Evolutionary conservation across 2,888 invertebrate genomes (phyloP).

Genomic region (Cerastis leucographa): DNA sequence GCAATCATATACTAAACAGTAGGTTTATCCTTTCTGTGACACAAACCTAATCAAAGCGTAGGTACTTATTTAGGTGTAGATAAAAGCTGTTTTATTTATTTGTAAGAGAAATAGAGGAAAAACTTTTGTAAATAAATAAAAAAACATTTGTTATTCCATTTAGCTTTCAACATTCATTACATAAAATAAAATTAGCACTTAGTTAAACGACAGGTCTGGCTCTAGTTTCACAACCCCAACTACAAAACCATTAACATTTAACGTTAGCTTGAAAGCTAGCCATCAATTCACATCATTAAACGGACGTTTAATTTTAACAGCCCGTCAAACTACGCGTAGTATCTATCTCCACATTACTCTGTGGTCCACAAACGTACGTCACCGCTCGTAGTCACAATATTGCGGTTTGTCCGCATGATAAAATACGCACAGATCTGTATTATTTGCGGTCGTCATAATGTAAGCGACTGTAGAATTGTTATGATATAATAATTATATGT

Average conservation of each 20-base stretch:
- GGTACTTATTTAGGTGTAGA: background rate
- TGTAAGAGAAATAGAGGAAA: background rate
- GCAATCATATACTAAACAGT: background rate
- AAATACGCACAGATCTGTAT: conserved; percentile 52
- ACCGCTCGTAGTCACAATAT: conserved; percentile 51
- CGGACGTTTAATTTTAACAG: conserved; percentile 44
- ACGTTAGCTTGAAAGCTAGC: conserved; percentile 24
- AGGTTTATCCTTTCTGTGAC: background rate
- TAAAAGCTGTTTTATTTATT: background rate
- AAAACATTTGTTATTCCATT: background rate
- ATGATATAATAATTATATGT: background rate
- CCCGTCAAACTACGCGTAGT: conserved; percentile 28
- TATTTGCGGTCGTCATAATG: conserved; percentile 49
- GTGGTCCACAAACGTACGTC: conserved; percentile 50
- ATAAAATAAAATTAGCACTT: background rate
- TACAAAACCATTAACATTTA: conserved; percentile 29
- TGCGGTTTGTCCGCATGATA: conserved; percentile 64
- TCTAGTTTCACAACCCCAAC: conserved; percentile 10
- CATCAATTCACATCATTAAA: conserved; percentile 40
- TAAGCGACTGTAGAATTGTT: conserved; percentile 22
- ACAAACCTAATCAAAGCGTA: background rate
- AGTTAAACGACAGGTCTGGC: background rate
- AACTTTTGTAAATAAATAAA: background rate
- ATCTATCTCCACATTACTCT: conserved; percentile 53
- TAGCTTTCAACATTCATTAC: background rate